Evolutionary conservation across 2,797 vertebrate species (phyloP).

Genomic region (Rhadinocentrus ornatus): DNA sequence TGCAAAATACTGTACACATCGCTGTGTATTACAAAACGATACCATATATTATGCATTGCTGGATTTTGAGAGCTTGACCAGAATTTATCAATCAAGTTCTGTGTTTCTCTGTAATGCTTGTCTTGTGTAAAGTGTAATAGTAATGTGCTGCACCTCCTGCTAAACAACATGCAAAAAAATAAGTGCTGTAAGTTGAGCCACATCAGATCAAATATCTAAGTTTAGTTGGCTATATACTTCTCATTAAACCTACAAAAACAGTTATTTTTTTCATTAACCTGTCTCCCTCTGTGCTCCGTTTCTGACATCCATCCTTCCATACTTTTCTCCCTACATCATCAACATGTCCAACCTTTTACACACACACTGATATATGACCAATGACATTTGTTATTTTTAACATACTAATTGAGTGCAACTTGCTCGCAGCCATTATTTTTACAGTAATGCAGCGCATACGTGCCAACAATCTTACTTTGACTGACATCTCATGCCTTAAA

Average conservation of each 20-base stretch:
- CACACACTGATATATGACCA: neutral
- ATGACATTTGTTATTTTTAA: neutral
- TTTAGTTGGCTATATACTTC: neutral
- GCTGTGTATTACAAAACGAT: neutral
- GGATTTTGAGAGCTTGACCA: neutral
- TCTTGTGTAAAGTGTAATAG: neutral
- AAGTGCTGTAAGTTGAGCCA: neutral
- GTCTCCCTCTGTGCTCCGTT: neutral
- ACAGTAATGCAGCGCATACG: slow-evolving; percentile 30
- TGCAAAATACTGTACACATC: neutral
- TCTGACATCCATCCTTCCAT: neutral
- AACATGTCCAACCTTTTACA: neutral
- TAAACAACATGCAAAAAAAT: neutral
- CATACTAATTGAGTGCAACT: slow-evolving; percentile 1
- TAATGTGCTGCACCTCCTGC: neutral
- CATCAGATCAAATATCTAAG: neutral
- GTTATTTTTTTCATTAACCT: neutral
- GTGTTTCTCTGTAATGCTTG: neutral
- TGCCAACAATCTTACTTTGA: slow-evolving; percentile 23
- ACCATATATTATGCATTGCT: neutral
- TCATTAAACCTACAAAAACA: neutral
- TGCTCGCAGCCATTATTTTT: slow-evolving; percentile 15
- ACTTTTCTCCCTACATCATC: neutral
- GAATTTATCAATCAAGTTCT: neutral
- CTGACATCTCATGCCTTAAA: slow-evolving; percentile 28